phyloP scores from a whole-genome alignment of 2,113 vertebrate genomes.

The Vimba vimba region DNA sequence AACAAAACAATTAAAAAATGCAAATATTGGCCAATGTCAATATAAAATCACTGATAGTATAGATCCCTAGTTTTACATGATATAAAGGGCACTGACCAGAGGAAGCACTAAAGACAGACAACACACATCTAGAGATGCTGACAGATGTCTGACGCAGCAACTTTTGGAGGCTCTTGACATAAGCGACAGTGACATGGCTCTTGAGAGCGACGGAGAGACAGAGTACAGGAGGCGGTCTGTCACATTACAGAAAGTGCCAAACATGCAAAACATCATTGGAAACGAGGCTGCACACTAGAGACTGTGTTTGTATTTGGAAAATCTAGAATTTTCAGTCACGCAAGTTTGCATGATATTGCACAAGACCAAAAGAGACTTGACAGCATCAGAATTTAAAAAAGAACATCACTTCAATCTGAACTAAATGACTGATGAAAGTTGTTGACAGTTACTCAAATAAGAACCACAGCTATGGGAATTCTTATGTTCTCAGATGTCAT shows the following conservation, averaged over 20 bases:
- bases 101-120: neutral
- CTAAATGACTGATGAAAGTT: conserved; percentile 11
- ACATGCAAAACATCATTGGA: neutral
- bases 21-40: neutral
- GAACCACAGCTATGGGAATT: conserved; percentile 1
- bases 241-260: conserved; percentile 31
- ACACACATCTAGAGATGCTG: conserved; percentile 18
- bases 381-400: conserved; percentile 20
- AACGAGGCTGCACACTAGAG: neutral
- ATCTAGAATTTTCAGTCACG: neutral
- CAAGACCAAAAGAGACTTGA: conserved; percentile 18
- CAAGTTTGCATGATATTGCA: neutral
- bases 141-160: conserved; percentile 29
- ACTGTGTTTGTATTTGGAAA: neutral
- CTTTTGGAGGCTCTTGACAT: conserved; percentile 13
- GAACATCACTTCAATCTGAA: conserved; percentile 38
- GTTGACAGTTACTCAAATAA: neutral
- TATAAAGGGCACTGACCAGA: neutral
- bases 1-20: neutral
- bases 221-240: conserved; percentile 18
- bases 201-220: neutral
- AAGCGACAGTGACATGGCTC: neutral
- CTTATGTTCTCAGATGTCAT: neutral
- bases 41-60: neutral
- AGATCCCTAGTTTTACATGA: neutral